These are phyloP conservation scores for Caerostris darwini DNA, from an alignment of 1,140 invertebrate species.

Conservation along the genomic window DNA sequence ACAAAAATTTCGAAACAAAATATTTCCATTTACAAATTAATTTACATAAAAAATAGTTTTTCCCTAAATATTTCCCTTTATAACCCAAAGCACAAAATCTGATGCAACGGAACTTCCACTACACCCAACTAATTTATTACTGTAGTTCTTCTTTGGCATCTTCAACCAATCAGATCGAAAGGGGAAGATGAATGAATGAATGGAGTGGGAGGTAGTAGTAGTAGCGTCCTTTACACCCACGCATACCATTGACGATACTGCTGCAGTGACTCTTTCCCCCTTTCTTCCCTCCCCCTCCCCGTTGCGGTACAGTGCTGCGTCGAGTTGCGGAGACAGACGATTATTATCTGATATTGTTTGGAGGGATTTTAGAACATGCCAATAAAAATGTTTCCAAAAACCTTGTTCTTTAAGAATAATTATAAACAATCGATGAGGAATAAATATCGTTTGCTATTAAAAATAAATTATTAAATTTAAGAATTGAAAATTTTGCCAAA, in stretches of 20 bases:
- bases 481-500: too few relatives aligned
- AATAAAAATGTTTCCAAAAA: too few relatives aligned
- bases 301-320: constrained; percentile 23
- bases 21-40: too few relatives aligned
- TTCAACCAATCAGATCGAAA: not conserved
- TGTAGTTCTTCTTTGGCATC: constrained; percentile 19
- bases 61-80: too few relatives aligned
- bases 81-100: too few relatives aligned
- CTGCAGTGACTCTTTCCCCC: constrained; percentile 51
- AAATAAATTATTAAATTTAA: too few relatives aligned
- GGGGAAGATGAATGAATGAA: constrained; percentile 53
- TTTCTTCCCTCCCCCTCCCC: not conserved
- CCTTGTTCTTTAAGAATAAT: too few relatives aligned
- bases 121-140: constrained; percentile 18
- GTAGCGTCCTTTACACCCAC: constrained; percentile 54
- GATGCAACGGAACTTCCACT: not conserved
- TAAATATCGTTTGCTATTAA: too few relatives aligned
- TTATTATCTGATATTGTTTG: not conserved
- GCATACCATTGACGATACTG: constrained; percentile 55
- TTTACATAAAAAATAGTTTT: too few relatives aligned
- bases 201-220: constrained; percentile 12
- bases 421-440: too few relatives aligned
- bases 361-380: not conserved
- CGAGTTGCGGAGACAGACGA: constrained; percentile 18
- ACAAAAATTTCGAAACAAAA: too few relatives aligned